Evolutionary conservation across 1,140 invertebrate genomes (phyloP), one percentile per base, ranked within the genome.

Genomic region (Belonocnema kinseyi): DNA sequence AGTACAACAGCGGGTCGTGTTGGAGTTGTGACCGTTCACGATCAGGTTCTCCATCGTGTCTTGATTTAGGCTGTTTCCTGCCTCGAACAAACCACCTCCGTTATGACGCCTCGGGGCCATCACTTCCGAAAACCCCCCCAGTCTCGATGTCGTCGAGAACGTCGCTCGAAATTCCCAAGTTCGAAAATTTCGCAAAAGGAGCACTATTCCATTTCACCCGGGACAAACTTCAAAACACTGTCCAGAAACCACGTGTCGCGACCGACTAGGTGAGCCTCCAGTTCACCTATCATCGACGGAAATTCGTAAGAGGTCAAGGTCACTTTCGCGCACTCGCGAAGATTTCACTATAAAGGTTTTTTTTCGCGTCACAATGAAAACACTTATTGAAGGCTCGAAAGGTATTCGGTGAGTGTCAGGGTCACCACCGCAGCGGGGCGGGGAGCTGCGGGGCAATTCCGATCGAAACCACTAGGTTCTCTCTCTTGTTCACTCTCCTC

Each of bases 1-100:
- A 19, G 95, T 95, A 92, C 97, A 98, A 92, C 97, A 98, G 53
- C 94, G 93, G 61, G 93, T 93, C 77, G 92, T 91, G 82, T 88
- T 92, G 51, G 91, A 80, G 77, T 87, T 85, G 73, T 86, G 82
- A 78, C 87, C 74, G 83, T 84, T 85, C 81, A 91, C 79, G 90
- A 92, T 82, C 46, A 82, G 19, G n/a, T 61, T 79, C 75, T 85
- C 81, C 79, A 82, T 77, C 2, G 72, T 73, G 1, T 84, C 78
- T 56, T 77, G 77, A 76, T 54, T 82, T 73, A 77, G 83, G 17
- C 54, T 82, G 79, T 79, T 86, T 11, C 83, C 21, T 3, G 84
- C 16, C 72, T 90, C 89, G 52, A 90, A 80, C 13, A 90, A 75
- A 17, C 87, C 88, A 79, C 87, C 86, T 54, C 88, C 83, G 77